phyloP scores from a whole-genome alignment of 2,888 invertebrate genomes.

The Hydrotaea cyrtoneurina region DNA sequence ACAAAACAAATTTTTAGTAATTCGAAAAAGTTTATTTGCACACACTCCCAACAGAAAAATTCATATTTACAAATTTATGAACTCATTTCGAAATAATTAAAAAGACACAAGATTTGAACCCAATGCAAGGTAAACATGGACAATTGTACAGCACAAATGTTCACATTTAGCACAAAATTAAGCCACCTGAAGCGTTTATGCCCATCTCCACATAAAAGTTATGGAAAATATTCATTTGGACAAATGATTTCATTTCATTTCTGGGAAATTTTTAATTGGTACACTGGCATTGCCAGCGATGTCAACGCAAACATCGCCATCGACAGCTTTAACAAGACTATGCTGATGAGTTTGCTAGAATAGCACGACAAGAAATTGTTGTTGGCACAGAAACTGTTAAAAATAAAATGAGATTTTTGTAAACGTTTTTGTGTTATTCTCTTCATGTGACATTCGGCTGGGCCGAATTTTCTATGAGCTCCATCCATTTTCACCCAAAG shows the following conservation, averaged over 20 bases:
- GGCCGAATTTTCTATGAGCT: no score
- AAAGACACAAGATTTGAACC: background rate
- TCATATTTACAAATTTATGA: background rate
- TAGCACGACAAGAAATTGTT: no score
- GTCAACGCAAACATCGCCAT: background rate
- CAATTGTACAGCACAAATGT: background rate
- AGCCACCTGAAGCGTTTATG: background rate
- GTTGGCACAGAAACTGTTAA: no score
- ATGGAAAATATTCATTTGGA: background rate
- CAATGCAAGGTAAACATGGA: background rate
- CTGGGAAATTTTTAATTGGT: background rate
- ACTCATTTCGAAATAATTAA: slow-evolving; percentile 8
- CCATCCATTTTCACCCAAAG: no score
- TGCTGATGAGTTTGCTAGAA: background rate
- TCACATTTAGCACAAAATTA: background rate
- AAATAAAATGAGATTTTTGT: no score
- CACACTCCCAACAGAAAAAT: background rate
- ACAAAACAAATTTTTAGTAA: background rate
- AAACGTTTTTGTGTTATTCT: no score
- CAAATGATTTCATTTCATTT: background rate
- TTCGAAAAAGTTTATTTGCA: background rate
- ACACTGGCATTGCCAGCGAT: background rate
- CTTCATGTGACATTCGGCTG: no score
- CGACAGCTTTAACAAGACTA: background rate
- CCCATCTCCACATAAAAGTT: background rate